These are phyloP conservation scores for Syngnathus floridae DNA, from an alignment of 2,113 vertebrate species.

Conservation along the genomic window DNA sequence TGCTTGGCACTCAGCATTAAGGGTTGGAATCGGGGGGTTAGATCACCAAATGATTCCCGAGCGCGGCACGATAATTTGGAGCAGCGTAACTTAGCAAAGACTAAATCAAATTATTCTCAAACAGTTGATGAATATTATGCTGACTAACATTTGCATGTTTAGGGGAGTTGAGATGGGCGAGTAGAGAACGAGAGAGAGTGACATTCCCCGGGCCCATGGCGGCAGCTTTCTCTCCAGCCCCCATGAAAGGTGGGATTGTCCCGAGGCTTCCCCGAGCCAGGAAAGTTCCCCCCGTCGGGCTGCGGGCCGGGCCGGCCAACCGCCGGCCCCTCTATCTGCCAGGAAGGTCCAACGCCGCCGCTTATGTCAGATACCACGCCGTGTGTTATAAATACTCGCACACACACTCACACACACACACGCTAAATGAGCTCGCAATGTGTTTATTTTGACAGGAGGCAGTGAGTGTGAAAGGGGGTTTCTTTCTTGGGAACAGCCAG, in stretches of 20 bases:
- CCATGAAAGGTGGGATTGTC: conserved; percentile 78
- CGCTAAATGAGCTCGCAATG: conserved; percentile 53
- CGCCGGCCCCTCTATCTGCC: conserved; percentile 64
- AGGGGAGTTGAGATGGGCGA: conserved; percentile 28
- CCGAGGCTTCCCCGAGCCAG: conserved; percentile 62
- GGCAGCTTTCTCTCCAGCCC: conserved; percentile 52
- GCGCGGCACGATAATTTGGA: no score
- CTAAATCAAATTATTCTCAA: no score
- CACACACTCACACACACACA: conserved; percentile 27
- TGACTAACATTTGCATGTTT: not conserved
- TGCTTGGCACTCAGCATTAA: no score
- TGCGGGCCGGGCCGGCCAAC: not conserved
- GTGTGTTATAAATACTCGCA: conserved; percentile 58
- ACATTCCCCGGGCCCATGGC: conserved; percentile 43
- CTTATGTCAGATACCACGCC: conserved; percentile 60
- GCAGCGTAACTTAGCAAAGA: no score
- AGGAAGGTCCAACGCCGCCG: conserved; percentile 50
- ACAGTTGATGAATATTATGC: no score
- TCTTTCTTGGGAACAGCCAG: conserved; percentile 2
- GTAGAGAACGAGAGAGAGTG: conserved; percentile 42
- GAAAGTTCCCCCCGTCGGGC: conserved; percentile 68
- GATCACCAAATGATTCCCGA: no score
- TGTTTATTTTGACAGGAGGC: conserved; percentile 72
- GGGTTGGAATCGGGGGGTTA: no score
- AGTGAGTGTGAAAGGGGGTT: conserved; percentile 26